Conservation (phyloP, 2,797 vertebrate species). For the Morus bassanus region DNA sequence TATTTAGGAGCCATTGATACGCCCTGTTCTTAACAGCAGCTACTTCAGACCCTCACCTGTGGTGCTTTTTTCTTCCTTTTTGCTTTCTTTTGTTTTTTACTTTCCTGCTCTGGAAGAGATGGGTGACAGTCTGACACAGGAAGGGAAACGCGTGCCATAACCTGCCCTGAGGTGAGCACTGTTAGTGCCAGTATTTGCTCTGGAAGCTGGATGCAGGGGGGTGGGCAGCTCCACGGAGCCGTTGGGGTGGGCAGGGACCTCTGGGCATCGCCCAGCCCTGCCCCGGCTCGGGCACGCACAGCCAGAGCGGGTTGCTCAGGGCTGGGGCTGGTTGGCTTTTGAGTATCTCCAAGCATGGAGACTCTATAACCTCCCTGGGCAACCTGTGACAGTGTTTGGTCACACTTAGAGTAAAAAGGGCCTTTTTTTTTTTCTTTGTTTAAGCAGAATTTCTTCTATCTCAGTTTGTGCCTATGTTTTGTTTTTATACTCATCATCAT, state of each 20-base stretch:
- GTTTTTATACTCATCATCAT: not conserved
- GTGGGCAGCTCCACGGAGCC: not conserved
- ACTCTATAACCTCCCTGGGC: not conserved
- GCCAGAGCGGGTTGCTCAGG: not conserved
- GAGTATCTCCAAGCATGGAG: not conserved
- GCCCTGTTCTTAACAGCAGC: not conserved
- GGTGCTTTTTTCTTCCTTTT: not conserved
- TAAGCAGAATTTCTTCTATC: not conserved
- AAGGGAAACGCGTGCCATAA: rapidly evolving
- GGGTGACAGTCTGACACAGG: not conserved
- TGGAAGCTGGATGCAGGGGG: not conserved
- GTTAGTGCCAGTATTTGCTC: not conserved
- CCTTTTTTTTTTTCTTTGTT: not conserved
- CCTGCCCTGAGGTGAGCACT: not conserved
- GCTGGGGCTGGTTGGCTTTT: not conserved
- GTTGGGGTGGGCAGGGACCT: not conserved
- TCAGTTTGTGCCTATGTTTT: not conserved
- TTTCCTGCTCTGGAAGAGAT: not conserved
- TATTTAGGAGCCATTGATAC: not conserved
- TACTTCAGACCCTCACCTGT: not conserved
- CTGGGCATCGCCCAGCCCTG: not conserved
- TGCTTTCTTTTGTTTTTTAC: not conserved
- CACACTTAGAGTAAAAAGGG: not conserved
- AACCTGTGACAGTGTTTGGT: not conserved
- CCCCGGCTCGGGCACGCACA: rapidly evolving